phyloP scores from a whole-genome alignment of 2,113 vertebrate genomes.

The Chlamydotis undulata region DNA sequence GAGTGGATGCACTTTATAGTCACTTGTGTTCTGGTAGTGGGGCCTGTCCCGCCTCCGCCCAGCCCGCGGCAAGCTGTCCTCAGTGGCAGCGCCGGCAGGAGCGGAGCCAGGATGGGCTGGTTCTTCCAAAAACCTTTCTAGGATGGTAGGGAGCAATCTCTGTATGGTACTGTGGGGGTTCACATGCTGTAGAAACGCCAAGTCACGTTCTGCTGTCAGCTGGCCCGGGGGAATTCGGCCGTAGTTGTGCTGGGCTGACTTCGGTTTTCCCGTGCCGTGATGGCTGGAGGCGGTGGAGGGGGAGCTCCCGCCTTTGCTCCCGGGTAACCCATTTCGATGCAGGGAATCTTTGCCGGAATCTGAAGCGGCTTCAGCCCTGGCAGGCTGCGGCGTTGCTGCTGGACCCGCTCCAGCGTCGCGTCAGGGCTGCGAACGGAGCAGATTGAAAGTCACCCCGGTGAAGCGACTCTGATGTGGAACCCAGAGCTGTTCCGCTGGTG shows the following conservation, averaged over 20 bases:
- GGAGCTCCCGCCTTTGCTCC: background rate
- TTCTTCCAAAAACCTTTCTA: conserved; percentile 22
- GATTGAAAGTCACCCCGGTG: background rate
- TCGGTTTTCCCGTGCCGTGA: background rate
- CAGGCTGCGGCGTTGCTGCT: background rate
- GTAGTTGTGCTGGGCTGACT: background rate
- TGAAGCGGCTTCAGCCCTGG: background rate
- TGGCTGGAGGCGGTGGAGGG: background rate
- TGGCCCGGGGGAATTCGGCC: background rate
- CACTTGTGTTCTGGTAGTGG: background rate
- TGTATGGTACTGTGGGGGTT: background rate
- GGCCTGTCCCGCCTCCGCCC: background rate
- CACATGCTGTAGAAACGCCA: background rate
- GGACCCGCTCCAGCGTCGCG: background rate
- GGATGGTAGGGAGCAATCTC: background rate
- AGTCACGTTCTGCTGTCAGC: background rate
- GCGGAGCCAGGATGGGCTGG: background rate
- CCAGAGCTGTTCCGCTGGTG: background rate
- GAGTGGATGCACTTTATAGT: conserved; percentile 63
- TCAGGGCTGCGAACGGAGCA: background rate
- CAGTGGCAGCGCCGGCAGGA: background rate
- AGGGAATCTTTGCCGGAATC: background rate
- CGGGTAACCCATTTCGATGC: accelerated
- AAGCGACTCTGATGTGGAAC: background rate
- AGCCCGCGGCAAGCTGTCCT: background rate